phyloP scores from a whole-genome alignment of 2,888 invertebrate species.

The Pecten maximus region DNA sequence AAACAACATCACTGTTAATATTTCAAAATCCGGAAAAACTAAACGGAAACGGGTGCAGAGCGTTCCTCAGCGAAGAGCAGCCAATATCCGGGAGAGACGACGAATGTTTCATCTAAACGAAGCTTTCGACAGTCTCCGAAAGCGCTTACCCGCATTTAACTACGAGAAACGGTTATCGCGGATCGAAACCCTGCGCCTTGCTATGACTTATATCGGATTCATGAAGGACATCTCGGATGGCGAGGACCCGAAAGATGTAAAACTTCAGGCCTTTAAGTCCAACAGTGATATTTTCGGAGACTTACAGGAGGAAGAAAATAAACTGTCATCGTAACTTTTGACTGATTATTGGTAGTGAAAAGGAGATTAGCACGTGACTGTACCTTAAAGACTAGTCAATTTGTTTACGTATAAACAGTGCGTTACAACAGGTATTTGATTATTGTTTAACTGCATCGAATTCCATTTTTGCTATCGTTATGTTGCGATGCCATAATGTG shows the following conservation, averaged over 20 bases:
- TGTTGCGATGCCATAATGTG: background rate
- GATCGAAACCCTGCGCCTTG: constrained; percentile 93
- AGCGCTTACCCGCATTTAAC: constrained; percentile 78
- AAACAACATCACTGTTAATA: background rate
- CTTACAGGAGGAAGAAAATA: constrained; percentile 16
- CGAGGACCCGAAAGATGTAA: constrained; percentile 70
- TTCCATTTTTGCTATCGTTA: background rate
- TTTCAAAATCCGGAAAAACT: constrained; percentile 63
- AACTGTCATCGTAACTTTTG: background rate
- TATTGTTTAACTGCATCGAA: background rate
- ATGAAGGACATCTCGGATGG: constrained; percentile 91
- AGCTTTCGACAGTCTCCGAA: constrained; percentile 76
- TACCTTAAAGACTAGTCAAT: background rate
- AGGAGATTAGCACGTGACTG: background rate
- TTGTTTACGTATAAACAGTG: background rate
- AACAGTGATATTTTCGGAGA: constrained; percentile 43
- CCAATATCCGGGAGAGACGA: constrained; percentile 76
- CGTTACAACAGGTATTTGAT: background rate
- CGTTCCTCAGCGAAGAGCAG: constrained; percentile 74
- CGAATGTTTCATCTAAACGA: constrained; percentile 78
- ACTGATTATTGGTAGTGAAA: background rate
- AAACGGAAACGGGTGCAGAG: constrained; percentile 77
- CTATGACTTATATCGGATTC: constrained; percentile 97
- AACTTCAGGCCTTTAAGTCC: constrained; percentile 57
- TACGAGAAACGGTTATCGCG: constrained; percentile 78